These are phyloP conservation scores for Scomber japonicus DNA, from an alignment of 2,113 vertebrate genomes.

Conservation along the genomic window DNA sequence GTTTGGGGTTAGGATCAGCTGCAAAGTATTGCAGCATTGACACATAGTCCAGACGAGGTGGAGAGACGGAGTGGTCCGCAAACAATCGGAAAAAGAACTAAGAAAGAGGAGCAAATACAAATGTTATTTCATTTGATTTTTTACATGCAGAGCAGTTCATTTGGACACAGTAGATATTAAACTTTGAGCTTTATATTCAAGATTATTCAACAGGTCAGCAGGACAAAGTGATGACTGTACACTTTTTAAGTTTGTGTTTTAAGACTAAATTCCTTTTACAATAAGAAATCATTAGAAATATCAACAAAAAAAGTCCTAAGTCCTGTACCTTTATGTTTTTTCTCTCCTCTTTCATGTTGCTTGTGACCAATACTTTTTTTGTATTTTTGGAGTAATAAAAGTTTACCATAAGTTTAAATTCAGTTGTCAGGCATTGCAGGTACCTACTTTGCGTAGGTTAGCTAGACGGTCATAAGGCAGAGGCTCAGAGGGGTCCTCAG, in stretches of 20 bases:
- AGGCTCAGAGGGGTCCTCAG: slow-evolving; percentile 82
- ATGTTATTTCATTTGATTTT: neutral
- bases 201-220: no score
- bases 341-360: neutral
- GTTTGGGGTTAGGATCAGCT: slow-evolving; percentile 83
- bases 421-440: neutral
- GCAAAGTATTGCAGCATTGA: slow-evolving; percentile 92
- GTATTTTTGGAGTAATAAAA: neutral
- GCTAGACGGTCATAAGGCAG: slow-evolving; percentile 82
- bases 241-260: neutral
- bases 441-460: slow-evolving; percentile 87
- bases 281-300: neutral
- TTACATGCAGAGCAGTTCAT: neutral
- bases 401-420: neutral
- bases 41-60: slow-evolving; percentile 85
- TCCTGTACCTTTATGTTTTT: neutral
- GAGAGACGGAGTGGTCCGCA: slow-evolving; percentile 78
- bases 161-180: neutral
- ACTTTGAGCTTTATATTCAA: neutral
- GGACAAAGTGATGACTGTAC: no score
- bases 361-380: neutral
- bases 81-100: slow-evolving; percentile 94
- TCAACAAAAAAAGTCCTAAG: neutral
- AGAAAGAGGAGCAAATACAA: slow-evolving; percentile 1
- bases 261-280: neutral